Evolutionary conservation across 2,797 vertebrate genomes (phyloP).

Genomic region (Echeneis naucrates): DNA sequence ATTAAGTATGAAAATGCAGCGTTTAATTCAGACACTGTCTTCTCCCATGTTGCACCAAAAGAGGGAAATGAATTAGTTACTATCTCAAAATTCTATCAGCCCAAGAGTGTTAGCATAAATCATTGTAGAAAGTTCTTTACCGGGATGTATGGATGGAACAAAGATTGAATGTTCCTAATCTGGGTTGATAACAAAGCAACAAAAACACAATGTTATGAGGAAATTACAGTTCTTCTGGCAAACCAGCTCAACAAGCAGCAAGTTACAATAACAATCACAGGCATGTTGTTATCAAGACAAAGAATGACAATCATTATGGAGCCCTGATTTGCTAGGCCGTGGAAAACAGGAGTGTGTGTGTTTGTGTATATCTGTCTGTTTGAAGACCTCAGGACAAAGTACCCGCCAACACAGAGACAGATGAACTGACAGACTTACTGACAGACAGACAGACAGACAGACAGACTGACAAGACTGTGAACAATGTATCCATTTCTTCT

Average conservation of each 20-base stretch:
- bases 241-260: constrained; percentile 20
- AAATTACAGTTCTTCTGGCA: neutral
- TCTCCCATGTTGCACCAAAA: neutral
- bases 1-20: neutral
- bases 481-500: constrained; percentile 18
- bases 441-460: constrained; percentile 27
- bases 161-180: neutral
- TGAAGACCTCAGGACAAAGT: constrained; percentile 61
- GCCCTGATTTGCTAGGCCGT: constrained; percentile 18
- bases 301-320: constrained; percentile 18
- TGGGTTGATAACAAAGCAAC: neutral
- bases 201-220: constrained; percentile 35
- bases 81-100: neutral
- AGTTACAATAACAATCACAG: constrained; percentile 19
- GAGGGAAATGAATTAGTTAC: neutral
- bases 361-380: constrained; percentile 22
- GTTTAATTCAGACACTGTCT: neutral
- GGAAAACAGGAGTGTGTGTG: neutral
- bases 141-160: constrained; percentile 25
- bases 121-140: neutral
- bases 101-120: constrained; percentile 4
- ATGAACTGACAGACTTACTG: constrained; percentile 14
- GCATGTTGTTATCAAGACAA: neutral
- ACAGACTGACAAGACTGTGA: constrained; percentile 48
- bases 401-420: constrained; percentile 25